Base-by-base conservation (phyloP, 2,888 invertebrate genomes). In the Bruchidius siliquastri region DNA sequence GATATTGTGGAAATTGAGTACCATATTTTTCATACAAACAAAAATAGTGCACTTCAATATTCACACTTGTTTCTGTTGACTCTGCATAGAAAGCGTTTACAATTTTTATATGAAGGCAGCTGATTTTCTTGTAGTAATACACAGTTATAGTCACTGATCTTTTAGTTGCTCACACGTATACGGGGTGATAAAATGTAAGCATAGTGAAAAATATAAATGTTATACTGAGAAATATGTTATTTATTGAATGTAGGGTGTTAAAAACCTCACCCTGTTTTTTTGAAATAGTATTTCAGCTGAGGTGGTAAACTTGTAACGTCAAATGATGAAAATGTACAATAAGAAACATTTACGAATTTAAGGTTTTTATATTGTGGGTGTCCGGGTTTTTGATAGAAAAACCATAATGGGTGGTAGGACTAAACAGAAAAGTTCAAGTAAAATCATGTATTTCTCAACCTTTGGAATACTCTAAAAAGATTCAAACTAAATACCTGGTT, bases 1-100 rank as follows among this genome's bases (percentile, higher is more conserved):
- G 69, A 49, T 72, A 30, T 21, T 72, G 69, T 49, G 72, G 72
- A 49, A 69, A 69, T 69, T 69, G 49, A 49, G 69, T 49, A 8
- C 30, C 8, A 6, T 8, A 30, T 49, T 49, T 49, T 49, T 18
- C 18, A 49, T 6, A 30, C n/a, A n/a, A n/a, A n/a, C n/a, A n/a
- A n/a, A n/a, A n/a, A n/a, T n/a, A n/a, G n/a, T n/a, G n/a, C n/a
- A n/a, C n/a, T n/a, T n/a, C n/a, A n/a, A n/a, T n/a, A 66, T 49
- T 66, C 22, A 66, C 69, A 69, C 67, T 20, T 4, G 8, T 22
- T 32, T 66, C 66, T 32, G 21, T 70, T 32, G 67, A 32, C 21
- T 32, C 49, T 49, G 68, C 22, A 72, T 21, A 30, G 49, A 32
- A 6, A 49, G 18, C n/a, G 18, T 71, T 20, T 49, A 8, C 3